phyloP scores from a whole-genome alignment of 2,888 invertebrate species.

The Piscicola geometra region DNA sequence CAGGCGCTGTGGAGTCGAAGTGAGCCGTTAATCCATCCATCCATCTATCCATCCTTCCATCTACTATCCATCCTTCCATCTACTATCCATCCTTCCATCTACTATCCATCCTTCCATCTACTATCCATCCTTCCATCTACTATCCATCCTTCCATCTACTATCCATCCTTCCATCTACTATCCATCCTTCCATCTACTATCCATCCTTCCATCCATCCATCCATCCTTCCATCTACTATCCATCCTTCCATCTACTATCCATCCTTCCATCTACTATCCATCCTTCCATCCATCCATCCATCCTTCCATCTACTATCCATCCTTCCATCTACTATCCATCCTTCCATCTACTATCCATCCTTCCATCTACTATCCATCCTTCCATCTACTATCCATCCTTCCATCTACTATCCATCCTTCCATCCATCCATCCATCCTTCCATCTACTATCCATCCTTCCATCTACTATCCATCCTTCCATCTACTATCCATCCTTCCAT shows the following conservation, averaged over 20 bases:
- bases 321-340: too few species aligned
- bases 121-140: not conserved
- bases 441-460: not conserved
- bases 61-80: not conserved
- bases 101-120: not conserved
- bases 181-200: not conserved
- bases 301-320: too few species aligned
- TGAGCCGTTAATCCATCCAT: not conserved
- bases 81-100: not conserved
- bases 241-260: not conserved
- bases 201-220: not conserved
- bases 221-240: not conserved
- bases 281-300: not conserved
- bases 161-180: not conserved
- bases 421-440: not conserved
- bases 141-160: not conserved
- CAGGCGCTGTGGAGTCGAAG: slow-evolving; percentile 67
- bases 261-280: not conserved
- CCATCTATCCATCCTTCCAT: not conserved
- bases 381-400: not conserved
- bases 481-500: slow-evolving; percentile 1
- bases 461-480: not conserved
- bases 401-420: not conserved
- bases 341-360: not conserved
- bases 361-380: not conserved